Evolutionary conservation across 2,113 vertebrate species (phyloP), one percentile per base, ranked within the genome.

Genomic region (Formicarius rufipectus): DNA sequence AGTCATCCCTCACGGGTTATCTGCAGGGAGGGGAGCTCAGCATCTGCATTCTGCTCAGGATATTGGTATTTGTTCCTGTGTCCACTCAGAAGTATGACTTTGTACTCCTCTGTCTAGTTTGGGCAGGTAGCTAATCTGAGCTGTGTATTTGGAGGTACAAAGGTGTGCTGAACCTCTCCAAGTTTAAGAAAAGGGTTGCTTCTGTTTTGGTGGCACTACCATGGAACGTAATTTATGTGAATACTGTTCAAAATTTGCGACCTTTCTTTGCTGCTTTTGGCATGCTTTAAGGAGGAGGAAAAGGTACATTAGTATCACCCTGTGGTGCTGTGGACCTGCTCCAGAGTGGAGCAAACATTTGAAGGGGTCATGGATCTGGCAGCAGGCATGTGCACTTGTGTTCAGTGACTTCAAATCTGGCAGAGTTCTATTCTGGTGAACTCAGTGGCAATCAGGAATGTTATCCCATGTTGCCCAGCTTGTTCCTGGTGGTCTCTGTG

Each of bases 101-200:
- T 0, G 0, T 84, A 7, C 27, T 84, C 8, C 14, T 47, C 16
- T 42, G 7, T 45, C 20, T 64, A 23, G 3, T 72, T 53, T 55
- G 35, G 45, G 19, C 75, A 72, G 18, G 37, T 60, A 33, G 42
- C 13, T 67, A 53, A 44, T 35, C 35, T 42, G 52, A 81, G 23
- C 64, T 87, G 31, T 74, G 1, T 63, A 45, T 76, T 22, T 85
- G 50, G 60, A 69, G 30, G 40, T 73, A 28, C 23, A 44, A 30
- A 69, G 35, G 8, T 73, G 49, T 75, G 30, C 44, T 82, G 53
- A 64, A 28, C 33, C 33, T 79, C 45, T 75, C 31, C 24, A 30
- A 68, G 50, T 35, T 47, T 56, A 33, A 56, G 75, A 33, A 33
- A 85, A 28, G 14, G 4, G 4, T 75, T 59, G 27, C 28, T 58